Percentiles rank a stretch among this genome's conserved stretches.
These are phyloP conservation scores for Ciconia boyciana DNA, from an alignment of 2,113 vertebrate genomes.

Conservation along the genomic window DNA sequence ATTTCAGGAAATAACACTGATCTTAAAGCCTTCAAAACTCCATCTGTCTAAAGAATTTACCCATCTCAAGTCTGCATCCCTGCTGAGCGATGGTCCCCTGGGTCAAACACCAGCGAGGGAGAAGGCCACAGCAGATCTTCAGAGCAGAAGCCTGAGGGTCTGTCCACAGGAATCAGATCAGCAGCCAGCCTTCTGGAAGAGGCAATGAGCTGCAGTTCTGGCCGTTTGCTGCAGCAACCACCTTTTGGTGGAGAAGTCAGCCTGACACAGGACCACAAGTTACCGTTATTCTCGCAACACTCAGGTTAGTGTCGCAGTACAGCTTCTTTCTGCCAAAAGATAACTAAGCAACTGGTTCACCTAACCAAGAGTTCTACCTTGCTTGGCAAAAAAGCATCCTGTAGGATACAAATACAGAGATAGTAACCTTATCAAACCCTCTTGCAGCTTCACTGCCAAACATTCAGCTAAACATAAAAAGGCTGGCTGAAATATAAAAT, in stretches of 20 bases:
- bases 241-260: not conserved
- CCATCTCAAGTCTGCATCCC: not conserved
- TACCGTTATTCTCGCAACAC: not conserved
- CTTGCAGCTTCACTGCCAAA: not conserved
- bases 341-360: not conserved
- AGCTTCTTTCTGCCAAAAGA: not conserved
- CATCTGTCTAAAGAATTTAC: not conserved
- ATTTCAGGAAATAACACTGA: not conserved
- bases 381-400: not conserved
- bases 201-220: not conserved
- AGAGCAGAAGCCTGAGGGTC: not conserved
- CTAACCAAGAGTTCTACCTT: not conserved
- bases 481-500: not conserved
- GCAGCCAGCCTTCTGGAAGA: not conserved
- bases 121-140: not conserved
- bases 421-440: not conserved
- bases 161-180: not conserved
- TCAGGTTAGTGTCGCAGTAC: rapidly evolving
- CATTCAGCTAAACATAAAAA: not conserved
- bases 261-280: not conserved
- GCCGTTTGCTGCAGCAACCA: not conserved
- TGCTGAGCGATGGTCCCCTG: rapidly evolving
- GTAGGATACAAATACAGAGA: not conserved
- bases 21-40: not conserved
- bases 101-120: not conserved